Percentiles rank a stretch among this genome's conserved stretches.
phyloP scores from a whole-genome alignment of 2,797 vertebrate species.

The Rallus crepitans region DNA sequence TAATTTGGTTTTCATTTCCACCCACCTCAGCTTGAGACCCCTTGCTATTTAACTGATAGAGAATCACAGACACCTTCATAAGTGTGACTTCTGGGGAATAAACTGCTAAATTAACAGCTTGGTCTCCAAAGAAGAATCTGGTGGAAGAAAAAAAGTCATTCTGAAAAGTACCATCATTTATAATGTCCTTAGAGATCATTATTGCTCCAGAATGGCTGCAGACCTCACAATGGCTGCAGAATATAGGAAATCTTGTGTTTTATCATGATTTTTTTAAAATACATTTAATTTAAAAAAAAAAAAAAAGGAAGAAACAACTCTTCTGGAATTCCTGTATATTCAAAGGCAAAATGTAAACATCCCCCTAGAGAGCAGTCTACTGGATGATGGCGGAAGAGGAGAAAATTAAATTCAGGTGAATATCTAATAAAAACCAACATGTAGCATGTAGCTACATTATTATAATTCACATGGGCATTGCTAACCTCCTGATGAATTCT shows the following conservation, averaged over 20 bases:
- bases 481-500: constrained; percentile 36
- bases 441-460: constrained; percentile 8
- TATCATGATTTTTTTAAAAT: not conserved
- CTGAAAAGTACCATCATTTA: not conserved
- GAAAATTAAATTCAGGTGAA: constrained; percentile 67
- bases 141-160: not conserved
- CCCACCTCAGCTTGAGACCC: not conserved
- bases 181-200: constrained; percentile 4
- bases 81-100: not conserved
- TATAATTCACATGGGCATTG: constrained; percentile 41
- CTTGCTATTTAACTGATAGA: not conserved
- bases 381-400: not conserved
- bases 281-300: not conserved
- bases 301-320: not conserved
- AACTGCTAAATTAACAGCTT: not conserved
- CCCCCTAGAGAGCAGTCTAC: constrained; percentile 28
- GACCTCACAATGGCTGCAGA: not conserved
- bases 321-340: constrained; percentile 11
- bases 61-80: not conserved
- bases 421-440: not conserved
- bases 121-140: not conserved
- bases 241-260: constrained; percentile 8
- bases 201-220: constrained; percentile 8
- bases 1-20: not conserved
- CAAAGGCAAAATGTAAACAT: constrained; percentile 12